Conservation (phyloP, 1,140 invertebrate species). For the Brachionus angularis region DNA sequence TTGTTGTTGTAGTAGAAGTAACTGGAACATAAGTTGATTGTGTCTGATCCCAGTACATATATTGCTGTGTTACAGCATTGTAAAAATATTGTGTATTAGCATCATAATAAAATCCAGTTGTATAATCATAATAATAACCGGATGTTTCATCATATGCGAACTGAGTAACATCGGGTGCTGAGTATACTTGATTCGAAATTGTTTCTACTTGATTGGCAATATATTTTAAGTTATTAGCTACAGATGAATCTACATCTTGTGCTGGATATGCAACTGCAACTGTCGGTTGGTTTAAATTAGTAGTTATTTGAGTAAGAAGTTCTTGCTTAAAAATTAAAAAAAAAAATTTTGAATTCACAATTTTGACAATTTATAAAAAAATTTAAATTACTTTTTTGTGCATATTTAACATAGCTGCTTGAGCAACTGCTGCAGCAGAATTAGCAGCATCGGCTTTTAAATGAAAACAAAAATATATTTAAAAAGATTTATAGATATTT, state of each 20-base stretch:
- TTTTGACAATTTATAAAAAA: constrained; percentile 31
- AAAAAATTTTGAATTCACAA: constrained; percentile 41
- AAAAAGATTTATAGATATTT: too few relatives aligned
- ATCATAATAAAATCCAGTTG: constrained; percentile 90
- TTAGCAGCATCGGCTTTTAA: constrained; percentile 61
- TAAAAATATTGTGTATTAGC: constrained; percentile 70
- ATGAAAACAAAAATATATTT: not conserved
- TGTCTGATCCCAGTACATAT: constrained; percentile 83
- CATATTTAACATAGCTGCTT: constrained; percentile 76
- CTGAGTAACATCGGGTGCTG: constrained; percentile 77
- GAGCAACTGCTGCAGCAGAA: constrained; percentile 80
- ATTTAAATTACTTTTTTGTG: constrained; percentile 57
- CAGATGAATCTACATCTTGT: constrained; percentile 46
- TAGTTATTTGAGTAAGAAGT: constrained; percentile 41
- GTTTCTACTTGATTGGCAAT: constrained; percentile 45
- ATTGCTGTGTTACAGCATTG: constrained; percentile 80
- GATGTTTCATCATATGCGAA: constrained; percentile 91
- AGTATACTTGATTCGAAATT: too few relatives aligned
- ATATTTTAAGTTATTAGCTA: constrained; percentile 47
- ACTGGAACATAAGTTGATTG: constrained; percentile 35
- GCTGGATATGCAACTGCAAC: constrained; percentile 45
- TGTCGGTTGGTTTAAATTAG: constrained; percentile 45
- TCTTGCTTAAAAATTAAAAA: constrained; percentile 43
- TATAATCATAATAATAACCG: constrained; percentile 91
- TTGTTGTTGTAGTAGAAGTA: constrained; percentile 45